Evolutionary conservation across 2,888 invertebrate genomes (phyloP).

Genomic region (Mesorhabditis belari): DNA sequence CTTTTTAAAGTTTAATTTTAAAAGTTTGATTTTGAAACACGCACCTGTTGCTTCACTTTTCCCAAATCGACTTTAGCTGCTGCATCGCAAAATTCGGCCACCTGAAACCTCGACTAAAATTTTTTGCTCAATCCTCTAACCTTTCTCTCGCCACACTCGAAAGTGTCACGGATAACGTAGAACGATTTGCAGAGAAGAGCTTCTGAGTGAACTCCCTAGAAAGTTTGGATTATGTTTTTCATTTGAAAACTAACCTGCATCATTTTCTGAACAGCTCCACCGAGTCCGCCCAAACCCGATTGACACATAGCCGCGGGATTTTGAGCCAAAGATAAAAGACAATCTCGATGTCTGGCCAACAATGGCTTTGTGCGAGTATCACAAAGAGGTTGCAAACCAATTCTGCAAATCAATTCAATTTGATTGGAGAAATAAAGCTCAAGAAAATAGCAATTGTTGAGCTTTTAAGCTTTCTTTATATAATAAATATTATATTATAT

Average conservation of each 20-base stretch:
- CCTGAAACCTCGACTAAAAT: not conserved
- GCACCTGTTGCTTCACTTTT: slow-evolving; percentile 31
- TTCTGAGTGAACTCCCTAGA: slow-evolving; percentile 45
- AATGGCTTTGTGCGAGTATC: slow-evolving; percentile 29
- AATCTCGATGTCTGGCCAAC: slow-evolving; percentile 34
- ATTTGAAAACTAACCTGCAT: slow-evolving; percentile 16
- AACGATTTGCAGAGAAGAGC: slow-evolving; percentile 49
- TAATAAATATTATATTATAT: too few relatives aligned
- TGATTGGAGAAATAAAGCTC: not conserved
- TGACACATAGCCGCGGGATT: slow-evolving; percentile 36
- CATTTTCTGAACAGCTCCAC: slow-evolving; percentile 40
- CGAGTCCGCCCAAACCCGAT: slow-evolving; percentile 32
- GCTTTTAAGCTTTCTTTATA: too few relatives aligned
- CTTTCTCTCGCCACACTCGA: slow-evolving; percentile 37
- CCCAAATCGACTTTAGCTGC: slow-evolving; percentile 30
- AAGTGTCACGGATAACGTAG: slow-evolving; percentile 43
- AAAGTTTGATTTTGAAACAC: not conserved
- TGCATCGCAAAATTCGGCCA: slow-evolving; percentile 32
- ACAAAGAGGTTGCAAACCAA: slow-evolving; percentile 48
- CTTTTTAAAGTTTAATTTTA: not conserved
- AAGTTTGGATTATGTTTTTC: slow-evolving; percentile 3
- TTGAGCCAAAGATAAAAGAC: slow-evolving; percentile 28
- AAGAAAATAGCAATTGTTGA: not conserved
- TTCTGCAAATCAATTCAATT: slow-evolving; percentile 18
- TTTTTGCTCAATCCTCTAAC: not conserved